Evolutionary conservation across 2,888 invertebrate genomes (phyloP), one percentile per base, ranked within the genome.

Genomic region (Leucozona laternaria): DNA sequence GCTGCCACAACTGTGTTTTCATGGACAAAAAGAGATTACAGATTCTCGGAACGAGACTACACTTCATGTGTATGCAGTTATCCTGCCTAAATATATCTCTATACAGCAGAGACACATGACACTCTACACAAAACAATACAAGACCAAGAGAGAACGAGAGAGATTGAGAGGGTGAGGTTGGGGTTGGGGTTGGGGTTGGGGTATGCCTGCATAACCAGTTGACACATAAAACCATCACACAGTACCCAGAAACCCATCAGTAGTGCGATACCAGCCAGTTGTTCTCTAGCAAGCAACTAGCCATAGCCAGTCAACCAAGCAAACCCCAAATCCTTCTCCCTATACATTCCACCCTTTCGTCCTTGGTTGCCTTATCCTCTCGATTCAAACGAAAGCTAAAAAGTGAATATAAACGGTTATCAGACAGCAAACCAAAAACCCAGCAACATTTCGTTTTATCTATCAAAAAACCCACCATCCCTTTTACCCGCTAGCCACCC

Each of bases 331-430:
- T 31, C 58, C 62, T 17, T 25, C 22, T 48, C 17, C 20, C 37
- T 4, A 15, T 20, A 17, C 53, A 20, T 60, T 53, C 43, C 70
- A 71, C 45, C 28, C 43, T 34, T 43, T 50, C 50, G 50, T 66
- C 66, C 48, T 66, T 45, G 34, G 50, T 13, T 62, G 78, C 82
- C 86, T 86, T 86, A 86, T 86, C 82, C 86, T 76, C 55, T 76
- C 55, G 82, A 66, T 82, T 86, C 66, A 75, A 82, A 79, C 79
- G 83, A 87, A 87, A 87, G 83, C 87, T 83, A 87, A 87, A 87
- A 87, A 87, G 87, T 87, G 87, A 87, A 87, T 87, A 87, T 87
- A 87, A 87, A 86, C 87, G 76, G 83, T 87, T 87, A 87, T 87
- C 87, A 81, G 83, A 82, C 83, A 79, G 79, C 76, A 87, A 87